A percentile compares a stretch with the other conserved stretches of the same genome.
phyloP scores from a whole-genome alignment of 23 tunicate species.

The Clavelina lepadiformis region DNA sequence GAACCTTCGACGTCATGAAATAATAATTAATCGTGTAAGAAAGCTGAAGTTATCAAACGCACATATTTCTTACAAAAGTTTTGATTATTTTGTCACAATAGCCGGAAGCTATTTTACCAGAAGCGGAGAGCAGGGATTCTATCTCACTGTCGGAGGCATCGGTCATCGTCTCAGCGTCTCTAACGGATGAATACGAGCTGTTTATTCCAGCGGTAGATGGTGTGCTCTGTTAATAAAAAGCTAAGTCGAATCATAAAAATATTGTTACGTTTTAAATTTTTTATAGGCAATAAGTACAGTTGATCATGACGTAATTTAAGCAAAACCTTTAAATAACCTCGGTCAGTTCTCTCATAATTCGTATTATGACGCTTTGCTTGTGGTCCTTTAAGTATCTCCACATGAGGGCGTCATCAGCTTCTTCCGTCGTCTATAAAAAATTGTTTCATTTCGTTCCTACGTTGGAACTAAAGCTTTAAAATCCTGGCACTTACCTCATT shows the following conservation, averaged over 20 bases:
- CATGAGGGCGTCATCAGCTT: slow-evolving; percentile 25
- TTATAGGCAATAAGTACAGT: too few species aligned
- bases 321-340: too few species aligned
- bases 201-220: neutral
- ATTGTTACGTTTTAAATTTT: too few species aligned
- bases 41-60: neutral
- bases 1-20: slow-evolving; percentile 19
- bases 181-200: slow-evolving; percentile 1
- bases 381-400: slow-evolving; percentile 33
- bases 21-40: neutral
- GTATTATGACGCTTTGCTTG: slow-evolving; percentile 5
- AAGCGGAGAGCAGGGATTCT: slow-evolving; percentile 32
- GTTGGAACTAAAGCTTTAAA: too few species aligned
- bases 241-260: too few species aligned
- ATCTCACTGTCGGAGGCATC: slow-evolving; percentile 68
- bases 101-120: too few species aligned
- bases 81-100: too few species aligned
- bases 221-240: too few species aligned
- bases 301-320: too few species aligned
- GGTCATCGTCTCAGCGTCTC: slow-evolving; percentile 76
- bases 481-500: slow-evolving; percentile 2
- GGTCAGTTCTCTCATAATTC: slow-evolving; percentile 1
- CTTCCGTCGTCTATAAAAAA: neutral
- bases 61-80: too few species aligned
- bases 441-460: too few species aligned